Base-by-base conservation (phyloP, 2,113 vertebrate genomes). In the Geococcyx californianus region DNA sequence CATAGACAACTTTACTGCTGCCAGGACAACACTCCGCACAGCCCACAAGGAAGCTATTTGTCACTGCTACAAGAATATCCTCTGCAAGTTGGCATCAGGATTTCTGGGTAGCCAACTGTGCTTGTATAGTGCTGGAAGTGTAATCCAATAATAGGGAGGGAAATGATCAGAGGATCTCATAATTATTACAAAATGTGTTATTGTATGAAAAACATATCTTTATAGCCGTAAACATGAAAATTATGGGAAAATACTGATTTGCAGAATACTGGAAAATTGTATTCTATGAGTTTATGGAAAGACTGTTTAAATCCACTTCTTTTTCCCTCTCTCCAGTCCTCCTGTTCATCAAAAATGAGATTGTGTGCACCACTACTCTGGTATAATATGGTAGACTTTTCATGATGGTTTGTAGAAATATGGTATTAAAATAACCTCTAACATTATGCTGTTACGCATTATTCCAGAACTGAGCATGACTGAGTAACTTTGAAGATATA, bases 21-120 rank as follows among this genome's bases (percentile, higher is more conserved):
- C 97, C 97, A 97, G 97, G 98, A 98, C 95, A 97, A 97, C 97
- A 97, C 97, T 95, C 94, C 92, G 90, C 94, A 96, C 96, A 98
- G 87, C 96, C 95, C 96, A 98, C 97, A 95, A 98, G 96, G 95
- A 95, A 98, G 94, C 95, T 97, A 97, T 97, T 98, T 97, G 97
- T 98, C 97, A 98, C 95, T 93, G 97, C 93, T 97, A 97, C 97
- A 97, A 98, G 97, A 98, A 98, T 98, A 98, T 98, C 97, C 97
- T 97, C 96, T 76, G 26, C 97, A 97, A 89, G 94, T 98, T 98
- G 98, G 98, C 98, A 97, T 88, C 97, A 94, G 97, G 97, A 97
- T 91, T 94, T 91, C 94, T 97, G 97, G 96, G 93, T 97, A 97
- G 97, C 97, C 97, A 97, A 98, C 96, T 97, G 97, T 95, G 96